phyloP scores from a whole-genome alignment of 2,797 vertebrate species.

The Enteromius trimaculatus region DNA sequence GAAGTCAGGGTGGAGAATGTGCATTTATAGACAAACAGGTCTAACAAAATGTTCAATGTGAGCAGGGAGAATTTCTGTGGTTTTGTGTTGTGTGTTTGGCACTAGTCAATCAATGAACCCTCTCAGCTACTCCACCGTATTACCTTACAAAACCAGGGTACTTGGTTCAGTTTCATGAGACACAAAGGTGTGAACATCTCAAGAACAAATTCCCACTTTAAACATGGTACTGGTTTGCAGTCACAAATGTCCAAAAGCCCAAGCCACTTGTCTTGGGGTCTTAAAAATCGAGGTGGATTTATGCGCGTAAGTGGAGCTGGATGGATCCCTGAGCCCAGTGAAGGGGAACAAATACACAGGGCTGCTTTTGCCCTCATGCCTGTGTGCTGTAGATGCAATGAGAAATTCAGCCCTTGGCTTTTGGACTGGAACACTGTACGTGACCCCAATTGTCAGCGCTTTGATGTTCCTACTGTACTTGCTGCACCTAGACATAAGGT shows the following conservation, averaged over 20 bases:
- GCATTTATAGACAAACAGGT: neutral
- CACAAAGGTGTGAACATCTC: slow-evolving; percentile 48
- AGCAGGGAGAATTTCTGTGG: slow-evolving; percentile 55
- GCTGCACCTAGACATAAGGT: neutral
- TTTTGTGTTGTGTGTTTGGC: neutral
- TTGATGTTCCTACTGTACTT: neutral
- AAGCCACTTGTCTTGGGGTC: slow-evolving; percentile 59
- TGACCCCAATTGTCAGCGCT: neutral
- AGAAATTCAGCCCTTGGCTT: slow-evolving; percentile 22
- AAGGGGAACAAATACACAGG: slow-evolving; percentile 63
- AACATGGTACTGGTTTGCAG: slow-evolving; percentile 45
- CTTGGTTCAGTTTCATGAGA: slow-evolving; percentile 58
- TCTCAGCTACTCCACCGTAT: slow-evolving; percentile 62
- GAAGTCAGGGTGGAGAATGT: neutral
- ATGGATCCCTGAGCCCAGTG: slow-evolving; percentile 56
- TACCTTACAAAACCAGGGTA: slow-evolving; percentile 66
- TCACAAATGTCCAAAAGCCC: slow-evolving; percentile 59
- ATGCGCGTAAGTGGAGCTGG: slow-evolving; percentile 61
- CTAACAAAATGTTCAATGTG: neutral
- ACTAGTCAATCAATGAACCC: slow-evolving; percentile 68
- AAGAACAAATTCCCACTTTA: slow-evolving; percentile 46
- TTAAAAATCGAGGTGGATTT: slow-evolving; percentile 63
- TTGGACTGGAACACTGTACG: slow-evolving; percentile 4
- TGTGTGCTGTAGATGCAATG: slow-evolving; percentile 16
- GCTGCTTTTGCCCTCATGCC: slow-evolving; percentile 27